Evolutionary conservation across 2,113 vertebrate genomes (phyloP).

Genomic region (Clarias gariepinus): DNA sequence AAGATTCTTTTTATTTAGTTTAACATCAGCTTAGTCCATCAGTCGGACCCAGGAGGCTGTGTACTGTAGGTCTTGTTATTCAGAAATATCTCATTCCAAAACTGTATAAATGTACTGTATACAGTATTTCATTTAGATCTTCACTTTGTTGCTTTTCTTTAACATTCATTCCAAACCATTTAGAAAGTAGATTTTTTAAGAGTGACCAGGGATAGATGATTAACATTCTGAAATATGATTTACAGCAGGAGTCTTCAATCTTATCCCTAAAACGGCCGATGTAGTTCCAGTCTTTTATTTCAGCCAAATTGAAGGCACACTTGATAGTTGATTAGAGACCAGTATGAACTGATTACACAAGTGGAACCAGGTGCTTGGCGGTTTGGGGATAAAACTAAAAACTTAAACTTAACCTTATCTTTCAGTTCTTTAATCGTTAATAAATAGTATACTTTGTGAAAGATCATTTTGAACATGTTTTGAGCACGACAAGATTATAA

Average conservation of each 20-base stretch:
- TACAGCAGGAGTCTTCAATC: background rate
- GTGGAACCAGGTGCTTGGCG: background rate
- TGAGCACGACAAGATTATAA: background rate
- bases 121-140: background rate
- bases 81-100: background rate
- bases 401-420: background rate
- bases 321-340: background rate
- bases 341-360: slow-evolving; percentile 1
- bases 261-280: background rate
- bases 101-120: background rate
- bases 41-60: background rate
- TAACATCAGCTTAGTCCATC: background rate
- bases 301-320: background rate
- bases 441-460: background rate
- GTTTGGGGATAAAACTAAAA: background rate
- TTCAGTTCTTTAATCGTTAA: background rate
- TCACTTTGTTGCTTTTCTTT: background rate
- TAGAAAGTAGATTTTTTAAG: background rate
- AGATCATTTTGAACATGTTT: background rate
- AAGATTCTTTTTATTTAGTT: background rate
- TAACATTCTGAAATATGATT: background rate
- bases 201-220: background rate
- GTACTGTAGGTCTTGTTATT: background rate
- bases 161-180: background rate
- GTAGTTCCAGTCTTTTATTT: background rate